Evolutionary conservation across 2,113 vertebrate genomes (phyloP), one percentile per base, ranked within the genome.

Genomic region (Peromyscus polionotus): DNA sequence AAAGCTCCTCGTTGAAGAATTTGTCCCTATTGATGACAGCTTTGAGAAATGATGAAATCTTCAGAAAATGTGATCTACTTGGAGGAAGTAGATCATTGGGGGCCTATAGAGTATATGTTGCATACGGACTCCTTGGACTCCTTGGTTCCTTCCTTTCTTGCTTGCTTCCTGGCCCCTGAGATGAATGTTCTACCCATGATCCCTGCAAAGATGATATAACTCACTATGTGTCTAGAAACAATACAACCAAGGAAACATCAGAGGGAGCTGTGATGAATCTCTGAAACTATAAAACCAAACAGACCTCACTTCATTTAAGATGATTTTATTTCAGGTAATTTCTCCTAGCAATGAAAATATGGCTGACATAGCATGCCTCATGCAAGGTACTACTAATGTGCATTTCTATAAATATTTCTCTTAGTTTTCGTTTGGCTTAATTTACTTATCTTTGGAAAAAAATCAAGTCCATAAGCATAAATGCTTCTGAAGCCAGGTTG

Each of bases 71-170:
- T 20, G 4, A 2, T 57, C 67, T 26, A 12, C 3, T 13, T 57
- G 17, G 31, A 57, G 22, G 33, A 39, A 28, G 22, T 72, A 42
- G 14, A 12, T 73, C 68, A 57, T 4, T 39, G 12, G 28, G 31
- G 7, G 33, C 36, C 6, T 73, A 26, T 28, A 31, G 36, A 7
- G 61, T 19, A 6, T 45, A 9, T 19, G 20, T 26, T n/a, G 42
- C 4, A 20, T 0, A 0, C 22, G 26, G n/a, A 3, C 26, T 12
- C 14, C 14, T 31, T 84, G 26, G n/a, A 3, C 26, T 12, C 14
- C 14, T 31, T 84, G n/a, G 22, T 28, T 16, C n/a, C 57, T 24
- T 42, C 9, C 5, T 45, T 39, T 48, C 3, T 51, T 48, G 51
- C 12, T 65, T 19, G 1, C 12, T 16, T 65, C 10, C 31, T 79